Evolutionary conservation across 1,140 invertebrate species (phyloP).

Genomic region (Fopius arisanus): DNA sequence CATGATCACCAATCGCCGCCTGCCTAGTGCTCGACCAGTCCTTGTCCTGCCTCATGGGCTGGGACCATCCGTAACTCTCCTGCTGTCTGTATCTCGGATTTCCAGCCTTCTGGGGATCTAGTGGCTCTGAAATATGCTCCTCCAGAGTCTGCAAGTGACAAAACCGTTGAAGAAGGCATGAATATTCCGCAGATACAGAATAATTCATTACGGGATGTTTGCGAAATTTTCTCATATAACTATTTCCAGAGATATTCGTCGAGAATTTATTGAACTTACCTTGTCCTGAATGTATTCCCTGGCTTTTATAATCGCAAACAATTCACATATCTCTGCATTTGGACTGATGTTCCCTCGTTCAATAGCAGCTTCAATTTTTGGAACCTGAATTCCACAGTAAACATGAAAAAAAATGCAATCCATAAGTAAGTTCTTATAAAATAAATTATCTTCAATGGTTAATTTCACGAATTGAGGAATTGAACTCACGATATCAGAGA

Average conservation of each 20-base stretch:
- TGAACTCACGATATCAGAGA: conserved; percentile 59
- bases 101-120: not conserved
- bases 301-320: conserved; percentile 48
- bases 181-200: too few relatives aligned
- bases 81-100: not conserved
- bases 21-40: not conserved
- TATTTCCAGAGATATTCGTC: not conserved
- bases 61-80: not conserved
- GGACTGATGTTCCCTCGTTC: conserved; percentile 50
- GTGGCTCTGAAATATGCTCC: not conserved
- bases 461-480: not conserved
- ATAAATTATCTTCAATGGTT: not conserved
- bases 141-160: not conserved
- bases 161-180: not conserved
- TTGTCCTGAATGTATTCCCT: not conserved
- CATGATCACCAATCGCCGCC: not conserved
- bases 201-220: too few relatives aligned
- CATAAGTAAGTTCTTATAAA: not conserved
- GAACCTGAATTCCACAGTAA: too few relatives aligned
- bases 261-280: not conserved
- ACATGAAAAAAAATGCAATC: conserved; percentile 15
- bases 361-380: conserved; percentile 55
- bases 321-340: conserved; percentile 56
- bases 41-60: not conserved
- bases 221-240: not conserved